Conservation (phyloP, 2,888 invertebrate species). For the Oligia latruncula region DNA sequence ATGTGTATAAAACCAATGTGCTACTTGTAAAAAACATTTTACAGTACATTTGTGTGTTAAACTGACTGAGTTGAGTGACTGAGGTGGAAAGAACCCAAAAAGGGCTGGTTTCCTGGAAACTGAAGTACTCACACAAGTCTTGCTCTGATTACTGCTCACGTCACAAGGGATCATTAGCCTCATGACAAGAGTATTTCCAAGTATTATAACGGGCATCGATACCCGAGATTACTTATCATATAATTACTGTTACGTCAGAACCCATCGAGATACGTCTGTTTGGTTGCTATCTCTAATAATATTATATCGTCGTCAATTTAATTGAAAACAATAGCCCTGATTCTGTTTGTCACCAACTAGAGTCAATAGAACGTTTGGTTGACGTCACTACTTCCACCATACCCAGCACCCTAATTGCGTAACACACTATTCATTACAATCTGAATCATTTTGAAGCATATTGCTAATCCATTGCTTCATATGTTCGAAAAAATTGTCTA, state of each 20-base stretch:
- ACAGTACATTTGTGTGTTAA: neutral
- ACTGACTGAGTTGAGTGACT: neutral
- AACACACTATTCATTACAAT: too few species aligned
- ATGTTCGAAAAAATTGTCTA: too few species aligned
- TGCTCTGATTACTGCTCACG: slow-evolving; percentile 4
- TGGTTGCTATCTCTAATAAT: slow-evolving; percentile 17
- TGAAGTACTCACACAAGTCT: neutral
- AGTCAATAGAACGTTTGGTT: neutral
- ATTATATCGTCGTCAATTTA: neutral
- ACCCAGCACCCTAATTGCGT: too few species aligned
- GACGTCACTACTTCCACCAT: neutral
- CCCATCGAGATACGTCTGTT: slow-evolving; percentile 34
- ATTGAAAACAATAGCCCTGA: slow-evolving; percentile 23
- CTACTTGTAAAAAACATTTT: neutral
- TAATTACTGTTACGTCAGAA: slow-evolving; percentile 29
- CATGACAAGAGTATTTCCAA: slow-evolving; percentile 6
- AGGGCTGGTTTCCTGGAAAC: neutral
- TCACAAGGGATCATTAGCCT: slow-evolving; percentile 32
- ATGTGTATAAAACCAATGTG: neutral
- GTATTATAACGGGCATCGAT: slow-evolving; percentile 20
- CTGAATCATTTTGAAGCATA: too few species aligned
- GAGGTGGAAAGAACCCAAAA: neutral
- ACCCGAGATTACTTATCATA: slow-evolving; percentile 42
- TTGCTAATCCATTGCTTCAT: too few species aligned
- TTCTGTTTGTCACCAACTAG: neutral